Evolutionary conservation across 1,140 invertebrate species (phyloP), one percentile per base, ranked within the genome.

Genomic region (Lepidostoma basale): DNA sequence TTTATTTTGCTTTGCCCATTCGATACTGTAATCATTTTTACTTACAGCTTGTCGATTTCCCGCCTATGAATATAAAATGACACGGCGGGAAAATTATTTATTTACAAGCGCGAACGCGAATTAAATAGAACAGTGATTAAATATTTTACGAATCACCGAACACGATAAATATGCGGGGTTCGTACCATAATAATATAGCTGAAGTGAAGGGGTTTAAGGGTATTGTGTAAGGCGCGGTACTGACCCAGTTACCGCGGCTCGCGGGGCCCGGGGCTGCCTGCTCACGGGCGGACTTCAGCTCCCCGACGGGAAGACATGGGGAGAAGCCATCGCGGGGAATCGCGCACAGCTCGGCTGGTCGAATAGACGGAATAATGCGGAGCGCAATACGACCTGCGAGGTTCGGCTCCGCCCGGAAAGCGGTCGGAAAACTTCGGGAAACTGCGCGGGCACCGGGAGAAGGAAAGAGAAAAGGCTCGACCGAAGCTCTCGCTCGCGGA

Each of bases 311-410:
- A 62, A 62, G 60, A 33, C 44, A 23, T 28, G 25, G 25, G 60
- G 45, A 63, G 49, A 63, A 63, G 47, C 60, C 60, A 63, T 63
- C 60, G 60, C 20, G 16, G 42, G 60, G n/a, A 10, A 33, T 20
- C 60, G 60, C 60, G 60, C 60, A 63, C 25, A 36, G 60, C 18
- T 18, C 42, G 44, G 42, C 60, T 18, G 44, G 60, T 42, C 60
- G 28, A 44, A 47, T 16, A 49, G 44, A 44, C 26, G 42, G 28
- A 44, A 47, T 16, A 49, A 30, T 23, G 42, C 28, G 28, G 60
- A 44, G 44, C 26, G 40, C 40, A 16, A 26, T 44, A 44, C 58
- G 39, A 40, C 58, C 58, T 62, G 58, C 10, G 58, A 45, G 23
- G 56, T 16, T 62, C 40, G 59, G 59, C 36, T 1, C 18, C 10